Percentiles rank a stretch among this genome's conserved stretches.
phyloP scores from a whole-genome alignment of 2,888 invertebrate genomes.

The Xylota sylvarum region DNA sequence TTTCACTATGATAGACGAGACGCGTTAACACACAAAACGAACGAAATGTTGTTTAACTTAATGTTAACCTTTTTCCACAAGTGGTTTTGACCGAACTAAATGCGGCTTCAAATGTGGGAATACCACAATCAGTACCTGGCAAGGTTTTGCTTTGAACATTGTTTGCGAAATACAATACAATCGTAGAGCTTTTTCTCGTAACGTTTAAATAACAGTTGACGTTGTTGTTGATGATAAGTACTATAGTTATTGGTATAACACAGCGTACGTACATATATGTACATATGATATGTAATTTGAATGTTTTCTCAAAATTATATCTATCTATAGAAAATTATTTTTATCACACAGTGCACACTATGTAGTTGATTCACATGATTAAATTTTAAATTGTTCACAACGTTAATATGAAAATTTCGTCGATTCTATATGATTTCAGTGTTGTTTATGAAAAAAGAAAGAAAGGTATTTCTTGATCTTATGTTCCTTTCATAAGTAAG shows the following conservation, averaged over 20 bases:
- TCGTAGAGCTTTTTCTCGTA: slow-evolving; percentile 44
- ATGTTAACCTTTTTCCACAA: slow-evolving; percentile 38
- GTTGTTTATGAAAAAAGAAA: too few relatives aligned
- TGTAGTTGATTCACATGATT: background rate
- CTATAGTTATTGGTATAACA: slow-evolving; percentile 19
- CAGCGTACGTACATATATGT: too few relatives aligned
- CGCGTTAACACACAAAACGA: slow-evolving; percentile 6
- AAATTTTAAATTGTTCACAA: too few relatives aligned
- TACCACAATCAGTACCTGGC: background rate
- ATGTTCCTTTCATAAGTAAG: too few relatives aligned
- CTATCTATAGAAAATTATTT: background rate
- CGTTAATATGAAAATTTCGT: background rate
- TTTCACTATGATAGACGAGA: background rate
- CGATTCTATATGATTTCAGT: background rate
- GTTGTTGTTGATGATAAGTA: slow-evolving; percentile 3
- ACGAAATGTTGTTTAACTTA: slow-evolving; percentile 7
- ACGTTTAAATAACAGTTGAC: background rate
- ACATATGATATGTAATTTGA: background rate
- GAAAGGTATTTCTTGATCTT: too few relatives aligned
- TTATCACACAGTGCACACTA: background rate
- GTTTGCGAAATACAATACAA: slow-evolving; percentile 39
- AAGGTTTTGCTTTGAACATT: slow-evolving; percentile 23
- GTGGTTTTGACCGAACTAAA: slow-evolving; percentile 57
- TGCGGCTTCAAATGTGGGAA: slow-evolving; percentile 29
- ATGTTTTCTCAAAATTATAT: slow-evolving; percentile 8